Base-by-base conservation (phyloP, 2,113 vertebrate species). In the Panurus biarmicus region DNA sequence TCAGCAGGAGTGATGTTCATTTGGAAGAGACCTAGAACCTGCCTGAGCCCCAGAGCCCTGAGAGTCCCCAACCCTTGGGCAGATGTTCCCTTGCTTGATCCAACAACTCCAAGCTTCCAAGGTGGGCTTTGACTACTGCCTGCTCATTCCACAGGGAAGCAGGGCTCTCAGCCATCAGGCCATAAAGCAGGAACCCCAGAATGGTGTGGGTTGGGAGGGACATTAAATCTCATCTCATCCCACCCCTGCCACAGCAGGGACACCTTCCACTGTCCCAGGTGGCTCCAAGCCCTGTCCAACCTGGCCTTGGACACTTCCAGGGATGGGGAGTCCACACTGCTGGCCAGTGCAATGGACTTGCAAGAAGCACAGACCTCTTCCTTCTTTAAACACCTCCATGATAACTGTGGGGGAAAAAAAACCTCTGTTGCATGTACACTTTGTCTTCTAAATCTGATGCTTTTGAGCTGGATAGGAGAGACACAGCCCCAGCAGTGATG, bases 181-280 rank as follows among this genome's bases (percentile, higher is more conserved):
- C 53, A 9, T 11, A 50, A 44, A 86, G 26, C 12, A 15, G 44
- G 11, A 71, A 25, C 5, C 1, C 1, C 26, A 50, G 28, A 36
- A 38, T 0, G 2, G 11, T 11, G 21, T 21, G 61, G n/a, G 12
- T 0, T 24, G 51, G 19, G 9, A n/a, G 6, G 47, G 26, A 45
- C 5, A 9, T 8, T 6, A 9, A 51, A 58, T 4, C 3, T 3
- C 40, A 40, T 6, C 44, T 0, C 19, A 33, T 24, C 0, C 42
- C 58, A 42, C 7, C 9, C 40, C 23, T 38, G 7, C 64, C n/a
- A 14, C 1, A 9, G 8, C 57, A 71, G 57, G 50, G 42, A 58
- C 76, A 57, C 12, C 15, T 66, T 0, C 26, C 44, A 11, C 36
- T 3, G 0, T 4, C 33, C 28, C 60, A 66, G 45, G 33, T 0